These are phyloP conservation scores for Oligia strigilis DNA, from an alignment of 2,888 invertebrate species.

Conservation along the genomic window DNA sequence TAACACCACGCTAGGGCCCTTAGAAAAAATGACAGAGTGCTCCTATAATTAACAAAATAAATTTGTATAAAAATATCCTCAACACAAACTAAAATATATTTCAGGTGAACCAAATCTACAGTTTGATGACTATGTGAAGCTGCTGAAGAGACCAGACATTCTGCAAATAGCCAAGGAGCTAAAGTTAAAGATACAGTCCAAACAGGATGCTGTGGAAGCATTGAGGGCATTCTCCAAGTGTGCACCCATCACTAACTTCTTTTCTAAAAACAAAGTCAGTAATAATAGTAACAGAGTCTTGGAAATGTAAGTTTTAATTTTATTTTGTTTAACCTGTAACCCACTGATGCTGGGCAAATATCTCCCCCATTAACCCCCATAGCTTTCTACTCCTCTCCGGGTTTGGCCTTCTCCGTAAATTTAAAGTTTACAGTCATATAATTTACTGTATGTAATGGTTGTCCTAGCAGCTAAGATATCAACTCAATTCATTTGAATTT, in stretches of 20 bases:
- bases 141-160: constrained; percentile 78
- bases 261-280: constrained; percentile 60
- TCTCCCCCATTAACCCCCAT: not conserved
- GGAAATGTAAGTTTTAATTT: constrained; percentile 74
- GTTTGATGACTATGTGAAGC: constrained; percentile 72
- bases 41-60: not conserved
- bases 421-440: not conserved
- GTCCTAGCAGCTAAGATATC: not conserved
- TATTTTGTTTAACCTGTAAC: not conserved
- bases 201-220: constrained; percentile 74
- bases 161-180: constrained; percentile 81
- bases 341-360: not conserved
- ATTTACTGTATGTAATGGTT: not conserved
- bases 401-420: not conserved
- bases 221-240: constrained; percentile 71
- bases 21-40: not conserved
- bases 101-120: constrained; percentile 64
- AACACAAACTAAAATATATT: constrained; percentile 19
- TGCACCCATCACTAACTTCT: constrained; percentile 75
- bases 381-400: not conserved
- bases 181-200: constrained; percentile 77
- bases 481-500: not conserved
- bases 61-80: not conserved
- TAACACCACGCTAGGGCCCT: not conserved
- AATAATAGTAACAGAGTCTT: constrained; percentile 76